phyloP scores from a whole-genome alignment of 2,797 vertebrate genomes.

The Uromys caudimaculatus region DNA sequence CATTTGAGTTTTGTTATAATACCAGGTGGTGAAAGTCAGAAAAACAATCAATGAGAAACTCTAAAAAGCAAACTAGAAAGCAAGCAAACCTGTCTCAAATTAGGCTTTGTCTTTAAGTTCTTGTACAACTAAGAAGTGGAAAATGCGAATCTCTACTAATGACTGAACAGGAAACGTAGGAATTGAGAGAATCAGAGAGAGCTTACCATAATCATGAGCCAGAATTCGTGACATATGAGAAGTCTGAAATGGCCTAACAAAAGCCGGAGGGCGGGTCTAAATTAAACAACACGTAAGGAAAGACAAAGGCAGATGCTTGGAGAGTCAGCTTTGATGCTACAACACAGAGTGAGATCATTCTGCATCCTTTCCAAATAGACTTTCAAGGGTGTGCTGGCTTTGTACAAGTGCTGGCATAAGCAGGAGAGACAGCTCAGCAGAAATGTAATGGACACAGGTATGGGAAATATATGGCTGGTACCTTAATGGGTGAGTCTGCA shows the following conservation, averaged over 20 bases:
- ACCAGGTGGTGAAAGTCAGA: not conserved
- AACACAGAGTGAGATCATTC: not conserved
- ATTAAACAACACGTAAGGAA: not conserved
- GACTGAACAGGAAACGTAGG: not conserved
- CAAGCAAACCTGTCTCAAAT: not conserved
- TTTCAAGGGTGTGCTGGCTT: slow-evolving; percentile 10
- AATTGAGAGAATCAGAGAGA: not conserved
- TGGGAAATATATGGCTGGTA: not conserved
- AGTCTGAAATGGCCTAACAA: not conserved
- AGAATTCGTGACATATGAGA: not conserved
- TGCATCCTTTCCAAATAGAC: not conserved
- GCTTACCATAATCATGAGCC: not conserved
- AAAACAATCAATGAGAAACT: slow-evolving; percentile 21
- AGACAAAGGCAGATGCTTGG: not conserved
- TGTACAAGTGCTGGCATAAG: not conserved
- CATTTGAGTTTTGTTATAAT: slow-evolving; percentile 13
- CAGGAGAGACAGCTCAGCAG: not conserved
- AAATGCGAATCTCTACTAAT: not conserved
- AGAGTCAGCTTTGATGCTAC: not conserved
- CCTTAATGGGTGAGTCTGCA: not conserved
- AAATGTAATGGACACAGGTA: not conserved
- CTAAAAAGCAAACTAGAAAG: not conserved
- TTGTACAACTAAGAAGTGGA: slow-evolving; percentile 33
- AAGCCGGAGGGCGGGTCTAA: not conserved
- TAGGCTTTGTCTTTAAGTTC: slow-evolving; percentile 48